Evolutionary conservation across 2,113 vertebrate genomes (phyloP).

Genomic region (Hipposideros armiger): DNA sequence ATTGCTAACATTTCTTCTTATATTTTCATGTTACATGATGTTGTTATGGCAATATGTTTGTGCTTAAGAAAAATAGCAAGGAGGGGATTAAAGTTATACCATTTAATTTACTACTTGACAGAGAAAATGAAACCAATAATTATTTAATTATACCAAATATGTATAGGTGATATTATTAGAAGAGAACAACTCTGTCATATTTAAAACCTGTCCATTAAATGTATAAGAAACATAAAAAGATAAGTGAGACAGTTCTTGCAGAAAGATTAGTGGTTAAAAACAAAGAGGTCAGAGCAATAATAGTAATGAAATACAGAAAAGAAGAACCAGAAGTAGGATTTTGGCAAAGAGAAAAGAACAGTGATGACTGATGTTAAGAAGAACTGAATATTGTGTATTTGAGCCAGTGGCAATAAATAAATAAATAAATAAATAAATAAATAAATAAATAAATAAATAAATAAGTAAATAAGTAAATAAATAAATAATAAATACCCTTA

Average conservation of each 20-base stretch:
- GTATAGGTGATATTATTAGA: not conserved
- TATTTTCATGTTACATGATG: not conserved
- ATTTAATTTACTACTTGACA: not conserved
- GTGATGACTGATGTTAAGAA: not conserved
- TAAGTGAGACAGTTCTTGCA: not conserved
- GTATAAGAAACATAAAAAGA: not conserved
- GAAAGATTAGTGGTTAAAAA: not conserved
- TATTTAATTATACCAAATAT: not conserved
- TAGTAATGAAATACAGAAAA: not conserved
- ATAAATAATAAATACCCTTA: not conserved
- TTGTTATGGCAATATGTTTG: not conserved
- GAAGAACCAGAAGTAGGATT: not conserved
- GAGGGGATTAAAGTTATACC: not conserved
- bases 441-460: no score
- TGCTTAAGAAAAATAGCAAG: not conserved
- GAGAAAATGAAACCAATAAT: conserved; percentile 15
- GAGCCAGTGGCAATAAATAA: not conserved
- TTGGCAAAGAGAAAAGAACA: not conserved
- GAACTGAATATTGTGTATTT: not conserved
- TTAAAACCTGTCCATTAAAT: not conserved
- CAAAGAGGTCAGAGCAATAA: not conserved
- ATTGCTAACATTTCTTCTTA: not conserved
- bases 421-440: no score
- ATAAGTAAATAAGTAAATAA: no score
- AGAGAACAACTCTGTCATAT: not conserved